Evolutionary conservation across 2,888 invertebrate species (phyloP).

Genomic region (Unio delphinus): DNA sequence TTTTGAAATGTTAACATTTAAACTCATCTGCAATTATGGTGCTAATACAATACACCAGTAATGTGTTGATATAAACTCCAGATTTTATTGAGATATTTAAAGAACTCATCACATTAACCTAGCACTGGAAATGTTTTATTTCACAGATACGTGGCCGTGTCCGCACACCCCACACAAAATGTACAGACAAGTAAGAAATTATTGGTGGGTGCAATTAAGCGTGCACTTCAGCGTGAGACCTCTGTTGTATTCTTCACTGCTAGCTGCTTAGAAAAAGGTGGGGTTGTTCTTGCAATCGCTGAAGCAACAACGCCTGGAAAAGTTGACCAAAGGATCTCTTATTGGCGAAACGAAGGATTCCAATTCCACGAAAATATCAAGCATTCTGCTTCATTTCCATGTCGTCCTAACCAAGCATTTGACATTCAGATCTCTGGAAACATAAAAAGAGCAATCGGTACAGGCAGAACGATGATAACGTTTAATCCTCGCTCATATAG

Average conservation of each 20-base stretch:
- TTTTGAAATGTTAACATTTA: too few species aligned
- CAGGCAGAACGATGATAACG: constrained; percentile 8
- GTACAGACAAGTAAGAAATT: constrained; percentile 9
- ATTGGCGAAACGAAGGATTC: constrained; percentile 34
- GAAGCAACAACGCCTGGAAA: constrained; percentile 34
- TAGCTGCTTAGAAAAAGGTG: constrained; percentile 20
- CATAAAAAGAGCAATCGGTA: constrained; percentile 15
- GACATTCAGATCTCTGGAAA: constrained; percentile 26
- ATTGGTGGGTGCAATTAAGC: constrained; percentile 22
- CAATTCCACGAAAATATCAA: constrained; percentile 23
- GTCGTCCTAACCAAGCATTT: constrained; percentile 29
- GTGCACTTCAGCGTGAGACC: constrained; percentile 26
- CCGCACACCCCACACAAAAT: background rate
- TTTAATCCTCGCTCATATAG: constrained; percentile 34
- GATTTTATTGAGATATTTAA: too few species aligned
- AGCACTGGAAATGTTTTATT: background rate
- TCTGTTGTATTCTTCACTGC: constrained; percentile 35
- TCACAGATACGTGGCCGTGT: constrained; percentile 21
- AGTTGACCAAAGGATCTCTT: constrained; percentile 25
- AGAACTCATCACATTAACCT: too few species aligned
- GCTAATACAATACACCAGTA: too few species aligned
- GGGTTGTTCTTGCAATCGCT: constrained; percentile 20
- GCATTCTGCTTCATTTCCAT: constrained; percentile 36
- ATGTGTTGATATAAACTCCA: too few species aligned
- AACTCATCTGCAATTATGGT: too few species aligned